Evolutionary conservation across 2,888 invertebrate genomes (phyloP), one percentile per base, ranked within the genome.

Genomic region (Synanthedon vespiformis): DNA sequence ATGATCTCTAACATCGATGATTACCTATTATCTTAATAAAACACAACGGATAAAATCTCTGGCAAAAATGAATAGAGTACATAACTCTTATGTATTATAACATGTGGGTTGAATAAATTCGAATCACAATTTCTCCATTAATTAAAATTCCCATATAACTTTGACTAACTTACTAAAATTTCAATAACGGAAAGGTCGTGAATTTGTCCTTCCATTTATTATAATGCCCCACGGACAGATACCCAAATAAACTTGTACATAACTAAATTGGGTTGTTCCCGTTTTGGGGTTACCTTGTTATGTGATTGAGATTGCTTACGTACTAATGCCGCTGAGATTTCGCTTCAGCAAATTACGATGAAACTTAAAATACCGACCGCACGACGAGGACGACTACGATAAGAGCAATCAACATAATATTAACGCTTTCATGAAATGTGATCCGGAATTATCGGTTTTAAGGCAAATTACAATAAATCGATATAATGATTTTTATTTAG

Each of bases 181-280:
- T 80, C 77, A 78, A 80, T 77, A 70, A 64, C 63, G 55, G 67
- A 68, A 70, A 72, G 75, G 76, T 77, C 73, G 69, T 65, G 72
- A 74, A 77, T 80, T 77, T 78, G 76, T 74, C 77, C 72, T 73
- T 70, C 71, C 75, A 78, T 80, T 77, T 80, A 81, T 56, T 71
- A 69, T 74, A 74, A 80, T 80, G 62, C 82, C 79, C 80, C 59
- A 59, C 68, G 81, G 82, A 80, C 69, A 74, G 70, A 77, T 78
- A 72, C 73, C 76, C 77, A 74, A 80, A 83, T 81, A 79, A 83
- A 83, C 79, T 80, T 81, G 74, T 77, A 74, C 74, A 79, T 75
- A 79, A 78, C 72, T 76, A 84, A 82, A 84, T 83, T 80, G 81
- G 81, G 82, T 78, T 76, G 74, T 73, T 71, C 79, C 80, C 78